phyloP scores from a whole-genome alignment of 2,797 vertebrate genomes.

The Rhabdophis nuchalis region DNA sequence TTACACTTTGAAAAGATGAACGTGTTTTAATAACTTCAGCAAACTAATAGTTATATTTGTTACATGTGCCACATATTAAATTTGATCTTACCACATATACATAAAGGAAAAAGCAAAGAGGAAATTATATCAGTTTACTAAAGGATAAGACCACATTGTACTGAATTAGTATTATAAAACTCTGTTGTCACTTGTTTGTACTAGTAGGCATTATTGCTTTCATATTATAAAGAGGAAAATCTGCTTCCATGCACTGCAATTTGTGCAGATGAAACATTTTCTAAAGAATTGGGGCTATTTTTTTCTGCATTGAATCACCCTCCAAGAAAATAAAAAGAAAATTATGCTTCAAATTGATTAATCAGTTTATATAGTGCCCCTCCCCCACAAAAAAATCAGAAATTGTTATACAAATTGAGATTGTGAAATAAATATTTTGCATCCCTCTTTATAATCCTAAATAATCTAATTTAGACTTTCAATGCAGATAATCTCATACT shows the following conservation, averaged over 20 bases:
- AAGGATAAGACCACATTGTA: conserved; percentile 32
- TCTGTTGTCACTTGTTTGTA: conserved; percentile 40
- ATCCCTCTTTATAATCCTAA: background rate
- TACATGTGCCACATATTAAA: conserved; percentile 33
- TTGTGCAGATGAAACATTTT: background rate
- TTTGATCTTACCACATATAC: conserved; percentile 29
- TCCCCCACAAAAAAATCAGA: background rate
- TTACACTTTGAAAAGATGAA: conserved; percentile 21
- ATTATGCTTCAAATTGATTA: background rate
- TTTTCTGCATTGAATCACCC: background rate
- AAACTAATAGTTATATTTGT: conserved; percentile 48
- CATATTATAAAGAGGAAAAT: background rate
- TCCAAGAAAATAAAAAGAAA: conserved; percentile 10
- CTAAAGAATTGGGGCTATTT: background rate
- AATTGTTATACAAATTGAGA: conserved; percentile 9
- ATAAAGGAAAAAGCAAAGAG: conserved; percentile 7
- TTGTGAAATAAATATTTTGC: background rate
- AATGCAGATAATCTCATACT: background rate
- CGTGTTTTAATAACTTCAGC: conserved; percentile 9
- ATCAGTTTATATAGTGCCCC: background rate
- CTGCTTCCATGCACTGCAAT: background rate
- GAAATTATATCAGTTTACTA: conserved; percentile 27
- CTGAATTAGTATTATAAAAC: conserved; percentile 40
- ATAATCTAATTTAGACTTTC: background rate
- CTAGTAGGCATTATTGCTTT: conserved; percentile 28